These are phyloP conservation scores for Platorchestia sp. DNA, from an alignment of 1,140 invertebrate genomes.

Conservation along the genomic window DNA sequence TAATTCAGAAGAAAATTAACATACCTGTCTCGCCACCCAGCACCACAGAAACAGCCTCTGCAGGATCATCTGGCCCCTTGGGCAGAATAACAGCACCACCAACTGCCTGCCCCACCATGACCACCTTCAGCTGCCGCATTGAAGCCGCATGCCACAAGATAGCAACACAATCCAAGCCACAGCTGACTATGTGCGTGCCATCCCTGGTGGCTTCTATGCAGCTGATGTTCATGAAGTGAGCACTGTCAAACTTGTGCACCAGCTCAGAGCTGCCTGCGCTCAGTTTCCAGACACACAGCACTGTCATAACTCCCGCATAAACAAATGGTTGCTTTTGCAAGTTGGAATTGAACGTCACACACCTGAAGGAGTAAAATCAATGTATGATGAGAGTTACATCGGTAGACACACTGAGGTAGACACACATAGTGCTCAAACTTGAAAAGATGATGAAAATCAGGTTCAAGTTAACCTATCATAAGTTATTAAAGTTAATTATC, in stretches of 20 bases:
- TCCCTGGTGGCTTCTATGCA: background rate
- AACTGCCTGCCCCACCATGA: slow-evolving; percentile 23
- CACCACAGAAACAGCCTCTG: slow-evolving; percentile 12
- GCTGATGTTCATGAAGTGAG: slow-evolving; percentile 47
- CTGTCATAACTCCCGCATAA: slow-evolving; percentile 24
- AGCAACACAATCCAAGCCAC: background rate
- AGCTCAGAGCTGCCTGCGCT: slow-evolving; percentile 41
- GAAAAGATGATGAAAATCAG: background rate
- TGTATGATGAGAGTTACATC: background rate
- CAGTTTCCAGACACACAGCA: background rate
- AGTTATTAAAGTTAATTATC: background rate
- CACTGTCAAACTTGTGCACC: slow-evolving; percentile 48
- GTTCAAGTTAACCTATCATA: background rate
- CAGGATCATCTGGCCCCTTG: background rate
- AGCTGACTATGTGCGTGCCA: background rate
- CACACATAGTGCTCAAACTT: background rate
- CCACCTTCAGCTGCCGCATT: slow-evolving; percentile 30
- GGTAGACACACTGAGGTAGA: background rate
- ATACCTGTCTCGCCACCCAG: slow-evolving; percentile 19
- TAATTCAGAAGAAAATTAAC: background rate
- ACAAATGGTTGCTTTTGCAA: background rate
- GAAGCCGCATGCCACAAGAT: background rate
- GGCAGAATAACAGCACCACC: background rate
- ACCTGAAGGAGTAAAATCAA: background rate
- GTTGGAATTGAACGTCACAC: slow-evolving; percentile 14